These are phyloP conservation scores for Parochlus steinenii DNA, from an alignment of 2,888 invertebrate genomes.

Conservation along the genomic window DNA sequence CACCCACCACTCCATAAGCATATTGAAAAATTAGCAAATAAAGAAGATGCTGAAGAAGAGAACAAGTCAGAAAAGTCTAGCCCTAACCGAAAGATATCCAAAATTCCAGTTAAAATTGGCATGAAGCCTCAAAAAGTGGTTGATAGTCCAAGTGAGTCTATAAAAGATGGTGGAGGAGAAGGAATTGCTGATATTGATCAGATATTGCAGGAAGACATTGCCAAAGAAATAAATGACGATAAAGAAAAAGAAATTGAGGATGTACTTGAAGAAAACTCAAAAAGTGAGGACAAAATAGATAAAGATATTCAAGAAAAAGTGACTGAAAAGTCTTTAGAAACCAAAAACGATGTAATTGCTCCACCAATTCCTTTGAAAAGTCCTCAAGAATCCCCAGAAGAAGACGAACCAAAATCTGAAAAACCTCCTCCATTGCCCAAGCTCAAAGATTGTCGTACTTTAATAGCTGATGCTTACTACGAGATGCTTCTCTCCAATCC, in stretches of 20 bases:
- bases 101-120: slow-evolving; percentile 22
- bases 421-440: slow-evolving; percentile 31
- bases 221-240: slow-evolving; percentile 22
- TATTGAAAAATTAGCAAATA: slow-evolving; percentile 3
- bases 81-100: slow-evolving; percentile 27
- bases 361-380: slow-evolving; percentile 12
- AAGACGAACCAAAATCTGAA: slow-evolving; percentile 19
- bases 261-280: not conserved
- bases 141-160: slow-evolving; percentile 17
- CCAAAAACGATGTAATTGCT: slow-evolving; percentile 15
- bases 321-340: not conserved
- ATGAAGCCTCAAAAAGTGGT: slow-evolving; percentile 28
- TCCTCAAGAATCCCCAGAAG: slow-evolving; percentile 23
- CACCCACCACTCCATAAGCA: slow-evolving; percentile 24
- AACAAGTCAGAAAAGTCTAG: slow-evolving; percentile 20
- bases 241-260: slow-evolving; percentile 15
- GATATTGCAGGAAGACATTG: slow-evolving; percentile 15
- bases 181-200: slow-evolving; percentile 25
- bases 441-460: slow-evolving; percentile 40
- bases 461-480: slow-evolving; percentile 62
- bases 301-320: slow-evolving; percentile 7
- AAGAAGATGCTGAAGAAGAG: slow-evolving; percentile 12
- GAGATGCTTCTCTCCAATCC: slow-evolving; percentile 61
- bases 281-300: not conserved
- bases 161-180: slow-evolving; percentile 29